Evolutionary conservation across 1,140 invertebrate genomes (phyloP).

Genomic region (Pachypsylla venusta): DNA sequence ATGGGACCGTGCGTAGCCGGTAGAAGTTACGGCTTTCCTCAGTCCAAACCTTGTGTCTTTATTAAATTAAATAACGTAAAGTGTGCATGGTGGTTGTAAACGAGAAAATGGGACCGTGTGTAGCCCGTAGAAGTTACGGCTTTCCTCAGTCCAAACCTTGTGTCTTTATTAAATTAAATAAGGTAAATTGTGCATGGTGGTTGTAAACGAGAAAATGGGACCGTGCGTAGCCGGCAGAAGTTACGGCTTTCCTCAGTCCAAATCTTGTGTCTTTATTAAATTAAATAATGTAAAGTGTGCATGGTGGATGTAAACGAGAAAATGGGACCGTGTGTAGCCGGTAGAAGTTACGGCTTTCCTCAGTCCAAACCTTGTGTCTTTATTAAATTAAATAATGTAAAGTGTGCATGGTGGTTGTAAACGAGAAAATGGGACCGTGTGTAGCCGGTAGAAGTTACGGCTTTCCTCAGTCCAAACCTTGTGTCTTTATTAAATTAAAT

Average conservation of each 20-base stretch:
- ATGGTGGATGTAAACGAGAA: slow-evolving; percentile 41
- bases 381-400: slow-evolving; percentile 73
- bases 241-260: slow-evolving; percentile 53
- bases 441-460: slow-evolving; percentile 46
- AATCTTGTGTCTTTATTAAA: slow-evolving; percentile 73
- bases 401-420: slow-evolving; percentile 52
- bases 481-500: slow-evolving; percentile 77
- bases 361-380: slow-evolving; percentile 62
- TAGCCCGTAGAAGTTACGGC: slow-evolving; percentile 45
- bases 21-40: slow-evolving; percentile 50
- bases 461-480: slow-evolving; percentile 53
- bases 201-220: too few species aligned
- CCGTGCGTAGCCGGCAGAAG: slow-evolving; percentile 42
- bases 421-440: slow-evolving; percentile 45
- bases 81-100: slow-evolving; percentile 53
- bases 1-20: slow-evolving; percentile 47
- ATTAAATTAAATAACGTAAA: slow-evolving; percentile 69
- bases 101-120: slow-evolving; percentile 45
- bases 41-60: slow-evolving; percentile 62
- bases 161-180: slow-evolving; percentile 76
- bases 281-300: slow-evolving; percentile 72
- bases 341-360: slow-evolving; percentile 50
- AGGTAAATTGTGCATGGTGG: too few species aligned
- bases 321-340: slow-evolving; percentile 46
- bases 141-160: slow-evolving; percentile 58